phyloP scores from a whole-genome alignment of 2,888 invertebrate species.

The Dynastes grantii region DNA sequence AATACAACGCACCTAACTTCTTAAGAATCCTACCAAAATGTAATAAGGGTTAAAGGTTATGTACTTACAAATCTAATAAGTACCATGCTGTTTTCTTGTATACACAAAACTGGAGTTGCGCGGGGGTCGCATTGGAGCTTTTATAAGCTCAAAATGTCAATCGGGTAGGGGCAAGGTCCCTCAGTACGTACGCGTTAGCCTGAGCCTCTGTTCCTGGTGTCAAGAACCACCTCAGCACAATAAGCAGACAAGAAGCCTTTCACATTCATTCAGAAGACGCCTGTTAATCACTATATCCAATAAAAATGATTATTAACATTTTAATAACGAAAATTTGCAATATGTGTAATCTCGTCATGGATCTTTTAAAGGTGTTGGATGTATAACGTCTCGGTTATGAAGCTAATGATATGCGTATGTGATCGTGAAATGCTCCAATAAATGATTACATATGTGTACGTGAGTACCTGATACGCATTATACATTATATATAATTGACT shows the following conservation, averaged over 20 bases:
- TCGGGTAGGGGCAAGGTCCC: slow-evolving; percentile 69
- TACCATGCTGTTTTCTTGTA: slow-evolving; percentile 65
- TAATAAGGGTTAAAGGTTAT: slow-evolving; percentile 41
- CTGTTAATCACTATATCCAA: neutral
- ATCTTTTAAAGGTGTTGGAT: neutral
- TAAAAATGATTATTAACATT: slow-evolving; percentile 7
- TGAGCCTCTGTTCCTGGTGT: slow-evolving; percentile 61
- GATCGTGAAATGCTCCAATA: slow-evolving; percentile 19
- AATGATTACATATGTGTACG: neutral
- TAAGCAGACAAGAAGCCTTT: slow-evolving; percentile 44
- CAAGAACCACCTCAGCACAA: slow-evolving; percentile 32
- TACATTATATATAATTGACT: slow-evolving; percentile 20
- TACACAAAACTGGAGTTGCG: slow-evolving; percentile 68
- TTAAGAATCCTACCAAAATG: neutral
- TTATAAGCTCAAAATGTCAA: slow-evolving; percentile 65
- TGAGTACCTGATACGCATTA: neutral
- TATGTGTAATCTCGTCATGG: neutral
- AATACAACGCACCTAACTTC: neutral
- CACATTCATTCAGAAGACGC: slow-evolving; percentile 26
- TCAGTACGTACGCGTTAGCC: slow-evolving; percentile 55
- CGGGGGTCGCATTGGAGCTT: slow-evolving; percentile 68
- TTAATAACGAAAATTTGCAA: neutral
- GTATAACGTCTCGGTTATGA: neutral
- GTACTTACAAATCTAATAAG: slow-evolving; percentile 68
- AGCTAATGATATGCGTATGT: neutral